A percentile compares a stretch with the other conserved stretches of the same genome.
phyloP scores from a whole-genome alignment of 2,888 invertebrate species.

The Andrena trimmerana region DNA sequence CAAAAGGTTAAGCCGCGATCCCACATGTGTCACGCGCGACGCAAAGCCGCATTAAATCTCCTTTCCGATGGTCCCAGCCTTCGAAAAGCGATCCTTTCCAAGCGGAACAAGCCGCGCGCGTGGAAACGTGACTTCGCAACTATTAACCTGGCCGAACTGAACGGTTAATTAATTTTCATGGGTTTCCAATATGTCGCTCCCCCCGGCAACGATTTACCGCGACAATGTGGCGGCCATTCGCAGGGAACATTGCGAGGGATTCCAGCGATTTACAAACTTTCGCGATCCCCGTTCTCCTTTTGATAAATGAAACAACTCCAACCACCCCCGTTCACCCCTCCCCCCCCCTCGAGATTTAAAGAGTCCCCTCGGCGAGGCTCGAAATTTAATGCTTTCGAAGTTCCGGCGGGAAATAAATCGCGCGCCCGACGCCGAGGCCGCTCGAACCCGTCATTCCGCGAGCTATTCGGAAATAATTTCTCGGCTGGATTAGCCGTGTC shows the following conservation, averaged over 20 bases:
- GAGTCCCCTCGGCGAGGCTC: neutral
- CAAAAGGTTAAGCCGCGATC: no score
- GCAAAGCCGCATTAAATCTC: no score
- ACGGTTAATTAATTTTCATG: constrained; percentile 7
- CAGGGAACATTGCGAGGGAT: neutral
- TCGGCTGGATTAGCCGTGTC: constrained; percentile 23
- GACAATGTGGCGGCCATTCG: neutral
- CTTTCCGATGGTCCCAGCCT: no score
- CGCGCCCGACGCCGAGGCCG: no score
- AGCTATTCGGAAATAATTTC: constrained; percentile 23
- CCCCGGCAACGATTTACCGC: constrained; percentile 2
- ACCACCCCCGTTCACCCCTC: neutral
- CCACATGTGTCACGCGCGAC: no score
- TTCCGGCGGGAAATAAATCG: constrained; percentile 24
- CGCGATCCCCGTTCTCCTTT: neutral
- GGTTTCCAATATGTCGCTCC: neutral
- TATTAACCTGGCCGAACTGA: neutral
- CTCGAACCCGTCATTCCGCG: neutral
- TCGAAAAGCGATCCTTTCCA: no score
- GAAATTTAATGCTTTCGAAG: constrained; percentile 30
- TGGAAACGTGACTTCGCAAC: no score
- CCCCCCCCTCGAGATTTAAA: neutral
- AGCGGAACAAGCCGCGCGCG: no score
- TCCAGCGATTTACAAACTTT: constrained; percentile 25
- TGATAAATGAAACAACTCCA: constrained; percentile 36